Base-by-base conservation (phyloP, 2,113 vertebrate genomes). In the Halichoeres trimaculatus region DNA sequence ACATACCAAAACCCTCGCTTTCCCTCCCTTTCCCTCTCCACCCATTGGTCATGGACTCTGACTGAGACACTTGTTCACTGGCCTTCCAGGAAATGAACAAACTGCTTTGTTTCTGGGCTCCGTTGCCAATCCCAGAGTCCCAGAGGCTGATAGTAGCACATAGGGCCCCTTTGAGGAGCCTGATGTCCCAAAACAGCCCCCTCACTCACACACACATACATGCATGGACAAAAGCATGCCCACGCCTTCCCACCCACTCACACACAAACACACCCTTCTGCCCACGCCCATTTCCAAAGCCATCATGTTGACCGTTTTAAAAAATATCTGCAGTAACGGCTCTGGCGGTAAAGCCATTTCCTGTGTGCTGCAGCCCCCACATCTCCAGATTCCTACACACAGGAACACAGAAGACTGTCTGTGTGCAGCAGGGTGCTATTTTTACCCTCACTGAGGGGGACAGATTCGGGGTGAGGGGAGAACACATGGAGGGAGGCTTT, bases 71-170 rank as follows among this genome's bases (percentile, higher is more conserved):
- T 89, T 91, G 89, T 89, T 89, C 84, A 24, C 35, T 54, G 48
- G 65, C 73, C 74, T 83, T 88, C 73, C 85, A 91, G 85, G 78
- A 91, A 91, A 91, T 93, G 83, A 93, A 93, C 90, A 88, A 87
- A 91, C 90, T 75, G 79, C 91, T 91, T 91, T 91, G 90, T 92
- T 90, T 86, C 73, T 69, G 62, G 40, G 68, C 80, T 76, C 76
- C 11, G 38, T 69, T 80, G 83, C 88, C 87, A 66, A 83, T 77
- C 87, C 81, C 85, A 68, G 81, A 89, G 87, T 89, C 85, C 89
- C 89, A 84, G 55, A 76, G 85, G 85, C 71, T 85, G 90, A 90
- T 91, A 90, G 89, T 70, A 87, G 79, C 75, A 90, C 88, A 91
- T 85, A 90, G 69, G 68, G 75, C 70, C 81, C 72, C 85, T 88